Evolutionary conservation across 2,888 invertebrate species (phyloP).

Genomic region (Labia minor): DNA sequence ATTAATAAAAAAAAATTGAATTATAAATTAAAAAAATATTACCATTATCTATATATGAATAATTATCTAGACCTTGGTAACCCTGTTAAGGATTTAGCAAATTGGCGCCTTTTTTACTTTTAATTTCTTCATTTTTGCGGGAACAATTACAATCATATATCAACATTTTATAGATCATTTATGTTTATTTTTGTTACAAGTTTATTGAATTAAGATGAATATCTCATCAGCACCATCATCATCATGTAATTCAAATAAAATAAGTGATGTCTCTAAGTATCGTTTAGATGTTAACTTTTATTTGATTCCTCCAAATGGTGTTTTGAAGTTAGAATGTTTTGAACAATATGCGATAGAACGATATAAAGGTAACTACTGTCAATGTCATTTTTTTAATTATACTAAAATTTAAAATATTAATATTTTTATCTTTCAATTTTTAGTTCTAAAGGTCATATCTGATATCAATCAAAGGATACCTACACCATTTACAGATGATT

Average conservation of each 20-base stretch:
- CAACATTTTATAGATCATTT: not conserved
- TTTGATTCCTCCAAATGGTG: not conserved
- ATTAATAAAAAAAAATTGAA: not conserved
- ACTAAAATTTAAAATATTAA: no score
- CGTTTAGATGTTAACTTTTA: not conserved
- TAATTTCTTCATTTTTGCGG: not conserved
- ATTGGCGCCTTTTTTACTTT: not conserved
- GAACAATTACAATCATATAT: not conserved
- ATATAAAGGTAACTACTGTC: not conserved
- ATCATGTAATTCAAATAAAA: not conserved
- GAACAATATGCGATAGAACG: not conserved
- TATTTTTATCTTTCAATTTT: no score
- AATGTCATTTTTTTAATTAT: no score
- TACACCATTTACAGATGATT: constrained; percentile 26
- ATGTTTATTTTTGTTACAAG: not conserved
- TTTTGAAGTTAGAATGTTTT: not conserved
- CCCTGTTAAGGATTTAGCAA: not conserved
- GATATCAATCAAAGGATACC: not conserved
- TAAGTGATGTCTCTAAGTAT: not conserved
- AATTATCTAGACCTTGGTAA: no score
- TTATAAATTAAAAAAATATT: no score
- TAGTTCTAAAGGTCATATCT: not conserved
- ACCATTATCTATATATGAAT: no score
- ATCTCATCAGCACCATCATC: not conserved
- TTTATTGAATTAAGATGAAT: not conserved